phyloP scores from a whole-genome alignment of 2,888 invertebrate genomes.

The Tortricodes alternella region DNA sequence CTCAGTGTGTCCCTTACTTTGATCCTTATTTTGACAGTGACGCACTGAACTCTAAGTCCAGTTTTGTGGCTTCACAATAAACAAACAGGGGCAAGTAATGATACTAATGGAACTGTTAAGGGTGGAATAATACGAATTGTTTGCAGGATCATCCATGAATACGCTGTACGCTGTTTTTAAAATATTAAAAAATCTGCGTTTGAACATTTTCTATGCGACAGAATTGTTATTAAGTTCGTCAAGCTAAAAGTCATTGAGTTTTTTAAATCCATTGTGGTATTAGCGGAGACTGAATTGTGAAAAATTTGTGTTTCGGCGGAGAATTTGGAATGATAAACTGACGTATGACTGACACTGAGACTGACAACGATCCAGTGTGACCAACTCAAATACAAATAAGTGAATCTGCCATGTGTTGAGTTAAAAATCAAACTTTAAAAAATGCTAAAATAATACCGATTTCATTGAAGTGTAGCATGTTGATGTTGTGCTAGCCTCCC shows the following conservation, averaged over 20 bases:
- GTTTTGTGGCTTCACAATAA: constrained; percentile 54
- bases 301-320: constrained; percentile 8
- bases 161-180: constrained; percentile 46
- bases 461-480: too few species aligned
- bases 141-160: constrained; percentile 42
- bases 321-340: neutral
- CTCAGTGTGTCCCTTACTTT: too few species aligned
- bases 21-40: too few species aligned
- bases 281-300: neutral
- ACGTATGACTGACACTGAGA: too few species aligned
- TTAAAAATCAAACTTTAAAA: too few species aligned
- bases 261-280: neutral
- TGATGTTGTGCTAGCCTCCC: too few species aligned
- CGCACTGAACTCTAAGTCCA: constrained; percentile 47
- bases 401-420: too few species aligned
- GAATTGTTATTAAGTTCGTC: constrained; percentile 11
- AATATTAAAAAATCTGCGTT: constrained; percentile 51
- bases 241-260: neutral
- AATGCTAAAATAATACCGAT: too few species aligned
- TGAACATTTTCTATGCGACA: constrained; percentile 51
- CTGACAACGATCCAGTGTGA: too few species aligned
- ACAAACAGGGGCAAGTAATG: constrained; percentile 55
- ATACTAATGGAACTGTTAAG: constrained; percentile 53
- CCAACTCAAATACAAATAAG: too few species aligned
- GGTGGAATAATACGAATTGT: constrained; percentile 54